Conservation (phyloP, 2,888 invertebrate species). For the Sinopyrophorus schimmeli region DNA sequence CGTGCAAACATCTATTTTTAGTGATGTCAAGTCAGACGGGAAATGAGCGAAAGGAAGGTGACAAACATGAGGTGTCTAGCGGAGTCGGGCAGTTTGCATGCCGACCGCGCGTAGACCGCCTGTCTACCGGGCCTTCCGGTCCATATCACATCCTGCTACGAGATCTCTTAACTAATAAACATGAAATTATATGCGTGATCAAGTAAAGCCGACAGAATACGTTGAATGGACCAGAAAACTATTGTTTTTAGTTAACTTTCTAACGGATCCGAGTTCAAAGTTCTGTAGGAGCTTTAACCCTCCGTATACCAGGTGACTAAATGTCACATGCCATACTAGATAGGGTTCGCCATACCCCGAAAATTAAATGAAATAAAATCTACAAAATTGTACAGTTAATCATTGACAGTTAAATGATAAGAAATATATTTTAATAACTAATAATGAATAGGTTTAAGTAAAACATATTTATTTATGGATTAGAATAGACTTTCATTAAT, state of each 20-base stretch:
- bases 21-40: slow-evolving; percentile 28
- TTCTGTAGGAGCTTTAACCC: no score
- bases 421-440: no score
- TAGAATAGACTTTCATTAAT: no score
- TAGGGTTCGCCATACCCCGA: no score
- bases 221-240: slow-evolving; percentile 7
- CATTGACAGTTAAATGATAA: no score
- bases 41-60: slow-evolving; percentile 29
- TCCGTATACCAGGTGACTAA: no score
- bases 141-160: slow-evolving; percentile 34
- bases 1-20: slow-evolving; percentile 27
- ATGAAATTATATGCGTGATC: slow-evolving; percentile 17
- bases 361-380: no score
- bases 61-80: slow-evolving; percentile 27
- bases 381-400: no score
- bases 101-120: slow-evolving; percentile 35
- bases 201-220: slow-evolving; percentile 12
- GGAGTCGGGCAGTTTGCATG: slow-evolving; percentile 30
- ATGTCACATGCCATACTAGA: no score
- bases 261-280: neutral
- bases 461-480: no score
- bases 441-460: no score
- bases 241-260: neutral
- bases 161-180: slow-evolving; percentile 7
- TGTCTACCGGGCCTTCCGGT: slow-evolving; percentile 35